Evolutionary conservation across 2,797 vertebrate genomes (phyloP).

Genomic region (Artibeus jamaicensis): DNA sequence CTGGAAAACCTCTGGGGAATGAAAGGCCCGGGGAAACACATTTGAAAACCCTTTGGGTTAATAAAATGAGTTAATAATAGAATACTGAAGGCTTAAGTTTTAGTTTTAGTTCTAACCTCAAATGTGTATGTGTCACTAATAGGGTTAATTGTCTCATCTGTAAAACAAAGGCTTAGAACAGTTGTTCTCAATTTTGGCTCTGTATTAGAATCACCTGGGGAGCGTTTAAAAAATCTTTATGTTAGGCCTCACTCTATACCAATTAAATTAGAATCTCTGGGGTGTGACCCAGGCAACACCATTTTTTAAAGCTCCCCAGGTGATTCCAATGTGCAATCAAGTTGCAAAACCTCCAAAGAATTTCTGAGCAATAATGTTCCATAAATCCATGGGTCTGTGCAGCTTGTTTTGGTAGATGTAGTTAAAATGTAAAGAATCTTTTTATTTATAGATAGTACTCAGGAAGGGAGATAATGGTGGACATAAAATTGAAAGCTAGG

Average conservation of each 20-base stretch:
- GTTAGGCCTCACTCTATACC: constrained; percentile 28
- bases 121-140: constrained; percentile 33
- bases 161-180: constrained; percentile 63
- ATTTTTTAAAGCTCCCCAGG: constrained; percentile 33
- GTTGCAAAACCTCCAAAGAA: constrained; percentile 56
- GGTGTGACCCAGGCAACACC: constrained; percentile 41
- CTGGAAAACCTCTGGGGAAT: neutral
- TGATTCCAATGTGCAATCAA: constrained; percentile 43
- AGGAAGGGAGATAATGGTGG: neutral
- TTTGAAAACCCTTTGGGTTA: neutral
- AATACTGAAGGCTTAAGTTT: constrained; percentile 33
- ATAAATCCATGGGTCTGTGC: neutral
- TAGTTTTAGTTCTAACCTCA: constrained; percentile 14
- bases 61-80: neutral
- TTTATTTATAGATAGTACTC: neutral
- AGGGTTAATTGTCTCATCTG: constrained; percentile 63
- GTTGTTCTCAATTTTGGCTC: constrained; percentile 52
- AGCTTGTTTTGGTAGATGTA: neutral
- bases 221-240: constrained; percentile 51
- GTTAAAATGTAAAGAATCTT: neutral
- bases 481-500: neutral
- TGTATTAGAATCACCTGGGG: constrained; percentile 51
- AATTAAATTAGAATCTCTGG: constrained; percentile 69
- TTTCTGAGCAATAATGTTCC: constrained; percentile 48
- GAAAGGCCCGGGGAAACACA: neutral